Percentiles rank a stretch among this genome's conserved stretches.
These are phyloP conservation scores for Xylocopa sonorina DNA, from an alignment of 1,140 invertebrate genomes.

Conservation along the genomic window DNA sequence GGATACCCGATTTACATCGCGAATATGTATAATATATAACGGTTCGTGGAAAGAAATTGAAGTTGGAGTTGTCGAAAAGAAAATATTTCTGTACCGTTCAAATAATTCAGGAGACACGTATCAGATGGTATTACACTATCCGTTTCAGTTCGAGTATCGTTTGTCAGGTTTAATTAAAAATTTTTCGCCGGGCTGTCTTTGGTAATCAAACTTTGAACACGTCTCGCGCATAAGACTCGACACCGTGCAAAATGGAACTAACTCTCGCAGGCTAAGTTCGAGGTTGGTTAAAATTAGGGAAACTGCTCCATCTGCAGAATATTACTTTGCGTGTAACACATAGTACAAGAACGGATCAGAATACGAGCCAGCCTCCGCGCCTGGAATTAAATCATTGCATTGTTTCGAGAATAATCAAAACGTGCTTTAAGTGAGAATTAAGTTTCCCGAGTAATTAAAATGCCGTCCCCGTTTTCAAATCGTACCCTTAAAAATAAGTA, in stretches of 20 bases:
- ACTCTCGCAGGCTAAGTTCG: not conserved
- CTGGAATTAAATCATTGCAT: not conserved
- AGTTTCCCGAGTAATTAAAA: no score
- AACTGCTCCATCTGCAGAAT: not conserved
- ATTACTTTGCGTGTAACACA: not conserved
- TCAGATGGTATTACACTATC: not conserved
- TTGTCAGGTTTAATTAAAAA: not conserved
- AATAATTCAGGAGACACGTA: not conserved
- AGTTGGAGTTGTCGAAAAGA: not conserved
- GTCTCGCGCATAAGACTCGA: not conserved
- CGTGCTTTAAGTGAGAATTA: no score
- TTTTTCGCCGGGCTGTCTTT: not conserved
- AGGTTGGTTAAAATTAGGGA: slow-evolving; percentile 3
- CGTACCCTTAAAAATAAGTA: no score
- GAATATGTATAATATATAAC: no score
- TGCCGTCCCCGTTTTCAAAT: no score
- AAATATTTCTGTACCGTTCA: not conserved
- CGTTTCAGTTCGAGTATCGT: not conserved
- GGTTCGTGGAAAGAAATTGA: not conserved
- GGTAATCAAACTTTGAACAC: slow-evolving; percentile 3
- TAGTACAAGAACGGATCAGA: not conserved
- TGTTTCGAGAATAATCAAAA: not conserved
- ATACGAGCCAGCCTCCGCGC: not conserved
- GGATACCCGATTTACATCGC: not conserved
- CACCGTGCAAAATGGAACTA: not conserved